These are phyloP conservation scores for Nymphalis polychloros DNA, from an alignment of 2,888 invertebrate genomes.

Conservation along the genomic window DNA sequence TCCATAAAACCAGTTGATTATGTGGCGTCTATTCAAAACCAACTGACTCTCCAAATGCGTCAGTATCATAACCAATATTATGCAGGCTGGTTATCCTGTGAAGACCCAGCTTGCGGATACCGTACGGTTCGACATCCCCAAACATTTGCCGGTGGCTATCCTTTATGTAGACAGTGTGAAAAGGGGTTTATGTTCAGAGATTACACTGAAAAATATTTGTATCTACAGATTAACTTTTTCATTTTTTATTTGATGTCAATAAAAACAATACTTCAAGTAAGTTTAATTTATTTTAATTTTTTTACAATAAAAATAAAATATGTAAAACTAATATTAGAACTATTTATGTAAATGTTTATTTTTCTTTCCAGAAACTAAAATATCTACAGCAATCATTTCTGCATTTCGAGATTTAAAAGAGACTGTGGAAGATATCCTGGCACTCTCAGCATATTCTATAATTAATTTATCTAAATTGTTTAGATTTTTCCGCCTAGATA, in stretches of 20 bases:
- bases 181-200: slow-evolving; percentile 88
- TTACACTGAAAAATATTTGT: slow-evolving; percentile 90
- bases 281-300: slow-evolving; percentile 48
- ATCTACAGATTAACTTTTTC: slow-evolving; percentile 91
- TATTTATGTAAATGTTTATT: slow-evolving; percentile 15
- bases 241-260: slow-evolving; percentile 87
- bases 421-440: slow-evolving; percentile 84
- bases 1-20: slow-evolving; percentile 84
- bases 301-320: neutral
- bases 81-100: slow-evolving; percentile 91
- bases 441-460: slow-evolving; percentile 85
- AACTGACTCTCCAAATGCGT: slow-evolving; percentile 85
- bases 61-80: slow-evolving; percentile 88
- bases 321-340: neutral
- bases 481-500: slow-evolving; percentile 68
- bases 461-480: slow-evolving; percentile 84
- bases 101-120: slow-evolving; percentile 92
- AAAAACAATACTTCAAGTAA: slow-evolving; percentile 85
- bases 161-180: slow-evolving; percentile 89
- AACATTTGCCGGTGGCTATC: slow-evolving; percentile 78
- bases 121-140: slow-evolving; percentile 85
- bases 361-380: slow-evolving; percentile 74
- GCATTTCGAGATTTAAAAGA: slow-evolving; percentile 88
- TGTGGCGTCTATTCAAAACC: slow-evolving; percentile 86
- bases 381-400: slow-evolving; percentile 74